Percentiles rank a stretch among this genome's conserved stretches.
Conservation (phyloP, 2,113 vertebrate genomes). For the Sturnira hondurensis region DNA sequence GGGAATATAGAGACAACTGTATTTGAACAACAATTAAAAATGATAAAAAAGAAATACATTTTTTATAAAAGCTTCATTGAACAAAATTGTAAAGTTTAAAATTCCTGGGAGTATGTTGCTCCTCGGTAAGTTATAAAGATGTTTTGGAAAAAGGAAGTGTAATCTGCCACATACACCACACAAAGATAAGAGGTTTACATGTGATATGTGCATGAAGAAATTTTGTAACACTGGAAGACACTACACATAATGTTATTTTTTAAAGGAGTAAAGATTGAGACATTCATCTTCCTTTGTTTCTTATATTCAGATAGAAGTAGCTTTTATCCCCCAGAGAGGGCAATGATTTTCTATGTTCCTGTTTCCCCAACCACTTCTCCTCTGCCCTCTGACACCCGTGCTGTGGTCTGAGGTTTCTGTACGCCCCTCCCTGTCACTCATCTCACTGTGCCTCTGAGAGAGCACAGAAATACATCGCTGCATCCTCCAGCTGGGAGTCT, state of each 20-base stretch:
- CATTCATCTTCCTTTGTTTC: background rate
- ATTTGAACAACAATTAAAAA: too few species aligned
- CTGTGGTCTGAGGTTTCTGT: constrained; percentile 49
- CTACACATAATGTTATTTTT: background rate
- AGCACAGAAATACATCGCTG: constrained; percentile 39
- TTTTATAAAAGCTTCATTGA: background rate
- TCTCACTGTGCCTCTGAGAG: constrained; percentile 2
- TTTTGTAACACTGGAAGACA: background rate
- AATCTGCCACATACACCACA: background rate
- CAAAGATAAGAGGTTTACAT: background rate
- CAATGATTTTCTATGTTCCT: background rate
- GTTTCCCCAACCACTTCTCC: too few species aligned
- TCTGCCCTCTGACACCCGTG: background rate
- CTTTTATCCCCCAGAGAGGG: background rate
- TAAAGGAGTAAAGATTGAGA: background rate
- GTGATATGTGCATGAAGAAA: too few species aligned
- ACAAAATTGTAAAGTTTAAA: background rate
- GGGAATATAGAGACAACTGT: too few species aligned
- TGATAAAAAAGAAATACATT: background rate
- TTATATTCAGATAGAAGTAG: background rate
- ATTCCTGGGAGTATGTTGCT: background rate
- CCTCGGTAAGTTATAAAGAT: background rate
- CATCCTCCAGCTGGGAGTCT: constrained; percentile 19
- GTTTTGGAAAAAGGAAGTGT: background rate
- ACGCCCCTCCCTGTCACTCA: background rate